phyloP scores from a whole-genome alignment of 2,797 vertebrate species.

The Scomberomorus guttatus region DNA sequence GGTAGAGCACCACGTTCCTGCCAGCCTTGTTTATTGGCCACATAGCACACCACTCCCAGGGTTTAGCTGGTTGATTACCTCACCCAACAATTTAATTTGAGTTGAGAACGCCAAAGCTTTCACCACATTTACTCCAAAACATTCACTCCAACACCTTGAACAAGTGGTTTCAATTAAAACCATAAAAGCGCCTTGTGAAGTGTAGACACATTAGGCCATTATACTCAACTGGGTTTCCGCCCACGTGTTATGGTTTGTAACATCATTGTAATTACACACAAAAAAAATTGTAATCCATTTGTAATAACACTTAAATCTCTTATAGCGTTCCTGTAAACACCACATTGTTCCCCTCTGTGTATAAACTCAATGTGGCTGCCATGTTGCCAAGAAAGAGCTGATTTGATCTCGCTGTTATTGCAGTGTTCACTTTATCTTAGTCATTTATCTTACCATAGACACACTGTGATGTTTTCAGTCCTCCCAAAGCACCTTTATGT shows the following conservation, averaged over 20 bases:
- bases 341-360: conserved; percentile 16
- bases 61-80: conserved; percentile 38
- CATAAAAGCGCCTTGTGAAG: conserved; percentile 6
- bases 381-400: conserved; percentile 46
- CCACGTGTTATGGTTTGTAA: conserved; percentile 25
- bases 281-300: conserved; percentile 35
- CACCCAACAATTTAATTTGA: conserved; percentile 36
- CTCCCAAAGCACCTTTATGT: conserved; percentile 50
- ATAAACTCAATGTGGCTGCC: conserved; percentile 27
- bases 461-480: conserved; percentile 47
- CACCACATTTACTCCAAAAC: not conserved
- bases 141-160: conserved; percentile 7
- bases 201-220: not conserved
- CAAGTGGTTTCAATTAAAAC: conserved; percentile 13
- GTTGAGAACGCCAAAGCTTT: not conserved
- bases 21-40: conserved; percentile 35
- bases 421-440: conserved; percentile 39
- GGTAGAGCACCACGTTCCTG: conserved; percentile 22
- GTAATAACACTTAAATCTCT: conserved; percentile 35
- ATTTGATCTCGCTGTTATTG: conserved; percentile 50
- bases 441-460: conserved; percentile 58
- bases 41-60: conserved; percentile 18
- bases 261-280: conserved; percentile 13
- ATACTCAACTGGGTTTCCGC: not conserved
- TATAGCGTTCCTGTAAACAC: conserved; percentile 12